Base-by-base conservation (phyloP, 1,140 invertebrate species). In the Magallana gigas region DNA sequence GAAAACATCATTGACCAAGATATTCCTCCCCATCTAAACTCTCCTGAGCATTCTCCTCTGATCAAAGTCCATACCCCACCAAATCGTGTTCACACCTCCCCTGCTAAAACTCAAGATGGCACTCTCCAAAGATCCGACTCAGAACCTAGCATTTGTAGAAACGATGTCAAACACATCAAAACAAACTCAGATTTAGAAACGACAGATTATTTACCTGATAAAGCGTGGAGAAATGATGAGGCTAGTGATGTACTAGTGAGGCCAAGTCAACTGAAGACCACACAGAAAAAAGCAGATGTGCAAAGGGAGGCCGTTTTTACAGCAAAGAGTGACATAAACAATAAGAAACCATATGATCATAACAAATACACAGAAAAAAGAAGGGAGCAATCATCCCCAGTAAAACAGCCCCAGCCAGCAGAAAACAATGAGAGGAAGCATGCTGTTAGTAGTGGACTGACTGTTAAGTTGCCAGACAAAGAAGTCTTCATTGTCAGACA, bases 401-500 rank as follows among this genome's bases (percentile, higher is more conserved):
- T 18, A 16, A 57, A 83, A 57, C 14, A n/a, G 48, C 14, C 48
- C 14, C 18, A 18, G 48, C 81, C 14, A 57, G 18, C 48, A 83
- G 57, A 83, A 8, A 58, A 58, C 57, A n/a, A 83, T 83, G 57
- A 57, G 9, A 57, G 57, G 8, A 83, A 58, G 18, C 48, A 83
- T n/a, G 0, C 81, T 12, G 11, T 11, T 76, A 64, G 64, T 36
- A 85, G 84, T 57, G 84, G 64, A 11, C 56, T 85, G 3, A 76
- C 16, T 56, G 84, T 85, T n/a, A 85, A 85, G 58, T 58, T 85
- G 64, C 84, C 84, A 23, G 84, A 85, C 57, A 85, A 71, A 16
- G 57, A 84, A 12, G 83, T 62, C 8, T 84, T 84, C 36, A 23
- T 84, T 8, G 83, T 84, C 5, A 84, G 59, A 57, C 84, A 68